These are phyloP conservation scores for Yponomeuta cagnagella DNA, from an alignment of 2,888 invertebrate genomes.

Conservation along the genomic window DNA sequence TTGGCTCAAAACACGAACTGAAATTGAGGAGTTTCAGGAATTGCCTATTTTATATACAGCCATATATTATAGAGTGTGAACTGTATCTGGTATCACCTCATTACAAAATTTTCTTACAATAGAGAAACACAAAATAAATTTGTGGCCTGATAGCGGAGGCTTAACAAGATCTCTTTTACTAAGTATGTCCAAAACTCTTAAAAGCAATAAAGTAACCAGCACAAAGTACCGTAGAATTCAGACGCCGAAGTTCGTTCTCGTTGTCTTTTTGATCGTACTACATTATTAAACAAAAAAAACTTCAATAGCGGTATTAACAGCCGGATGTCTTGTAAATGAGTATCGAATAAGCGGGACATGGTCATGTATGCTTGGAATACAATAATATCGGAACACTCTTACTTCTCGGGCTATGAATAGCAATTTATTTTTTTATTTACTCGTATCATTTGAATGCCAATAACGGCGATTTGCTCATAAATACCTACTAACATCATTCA, in stretches of 20 bases:
- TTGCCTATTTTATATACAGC: too few relatives aligned
- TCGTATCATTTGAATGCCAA: constrained; percentile 58
- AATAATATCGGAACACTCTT: constrained; percentile 39
- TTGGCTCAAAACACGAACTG: too few relatives aligned
- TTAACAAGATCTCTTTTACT: too few relatives aligned
- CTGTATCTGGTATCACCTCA: too few relatives aligned
- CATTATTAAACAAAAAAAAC: constrained; percentile 11
- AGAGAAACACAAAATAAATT: too few relatives aligned
- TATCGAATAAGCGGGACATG: constrained; percentile 14
- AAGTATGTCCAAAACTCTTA: not conserved
- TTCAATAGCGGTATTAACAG: constrained; percentile 17
- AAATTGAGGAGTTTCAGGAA: too few relatives aligned
- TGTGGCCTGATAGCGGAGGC: too few relatives aligned
- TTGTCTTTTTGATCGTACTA: not conserved
- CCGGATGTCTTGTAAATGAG: constrained; percentile 13
- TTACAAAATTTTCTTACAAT: too few relatives aligned
- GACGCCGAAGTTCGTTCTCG: not conserved
- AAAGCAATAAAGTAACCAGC: constrained; percentile 6
- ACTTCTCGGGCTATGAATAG: constrained; percentile 40
- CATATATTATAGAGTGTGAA: too few relatives aligned
- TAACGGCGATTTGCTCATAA: constrained; percentile 46
- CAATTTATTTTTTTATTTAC: constrained; percentile 49
- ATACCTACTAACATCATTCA: not conserved
- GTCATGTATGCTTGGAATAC: constrained; percentile 6
- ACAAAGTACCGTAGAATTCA: constrained; percentile 16